A percentile compares a stretch with the other conserved stretches of the same genome.
phyloP scores from a whole-genome alignment of 2,888 invertebrate species.

The Dichetophora obliterata region DNA sequence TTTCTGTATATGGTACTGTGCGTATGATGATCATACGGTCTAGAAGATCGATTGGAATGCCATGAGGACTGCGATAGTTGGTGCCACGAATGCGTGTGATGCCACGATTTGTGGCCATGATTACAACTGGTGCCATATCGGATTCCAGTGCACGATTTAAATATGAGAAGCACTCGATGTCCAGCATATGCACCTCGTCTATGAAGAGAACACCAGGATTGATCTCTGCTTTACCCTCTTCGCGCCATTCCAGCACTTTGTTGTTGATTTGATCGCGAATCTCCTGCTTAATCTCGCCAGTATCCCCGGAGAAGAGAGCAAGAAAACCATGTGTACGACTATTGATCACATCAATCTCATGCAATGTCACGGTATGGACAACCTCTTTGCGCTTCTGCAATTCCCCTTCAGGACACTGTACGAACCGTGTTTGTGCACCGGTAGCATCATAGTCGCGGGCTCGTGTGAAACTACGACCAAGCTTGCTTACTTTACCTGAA shows the following conservation, averaged over 20 bases:
- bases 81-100: constrained; percentile 97
- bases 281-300: constrained; percentile 98
- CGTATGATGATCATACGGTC: constrained; percentile 96
- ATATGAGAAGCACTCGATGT: constrained; percentile 99
- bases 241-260: constrained; percentile 98
- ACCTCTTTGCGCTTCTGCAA: constrained; percentile 97
- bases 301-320: constrained; percentile 98
- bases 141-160: constrained; percentile 96
- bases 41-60: constrained; percentile 95
- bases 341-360: constrained; percentile 99
- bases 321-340: constrained; percentile 97
- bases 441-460: constrained; percentile 99
- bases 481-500: constrained; percentile 90
- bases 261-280: constrained; percentile 98
- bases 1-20: constrained; percentile 88
- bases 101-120: constrained; percentile 98
- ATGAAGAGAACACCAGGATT: constrained; percentile 98
- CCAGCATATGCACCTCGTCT: constrained; percentile 98
- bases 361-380: constrained; percentile 97
- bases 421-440: constrained; percentile 88
- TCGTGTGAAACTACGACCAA: constrained; percentile 95
- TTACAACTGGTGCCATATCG: constrained; percentile 97
- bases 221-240: constrained; percentile 99
- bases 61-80: constrained; percentile 93
- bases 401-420: constrained; percentile 98